Conservation (phyloP, 1,140 invertebrate species). For the Meteorus sp. region DNA sequence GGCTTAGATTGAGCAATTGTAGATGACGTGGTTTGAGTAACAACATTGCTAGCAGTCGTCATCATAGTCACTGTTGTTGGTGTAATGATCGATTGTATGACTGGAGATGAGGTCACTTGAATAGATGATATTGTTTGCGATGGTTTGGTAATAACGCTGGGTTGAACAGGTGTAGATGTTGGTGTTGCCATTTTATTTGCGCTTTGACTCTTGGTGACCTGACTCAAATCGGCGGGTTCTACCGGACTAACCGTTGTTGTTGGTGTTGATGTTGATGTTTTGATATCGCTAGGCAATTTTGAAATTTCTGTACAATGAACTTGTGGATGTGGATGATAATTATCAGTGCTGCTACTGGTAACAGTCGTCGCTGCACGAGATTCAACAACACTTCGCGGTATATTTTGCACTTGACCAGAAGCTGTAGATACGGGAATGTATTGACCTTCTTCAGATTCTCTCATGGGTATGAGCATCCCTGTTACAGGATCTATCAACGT, state of each 20-base stretch:
- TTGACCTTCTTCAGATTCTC: constrained; percentile 72
- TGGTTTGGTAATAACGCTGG: constrained; percentile 46
- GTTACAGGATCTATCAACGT: constrained; percentile 76
- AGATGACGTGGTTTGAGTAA: background rate
- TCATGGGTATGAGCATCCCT: constrained; percentile 71
- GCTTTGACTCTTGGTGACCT: constrained; percentile 22
- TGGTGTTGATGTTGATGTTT: too few relatives aligned
- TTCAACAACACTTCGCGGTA: constrained; percentile 32
- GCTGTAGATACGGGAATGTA: constrained; percentile 65
- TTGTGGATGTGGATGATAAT: constrained; percentile 13
- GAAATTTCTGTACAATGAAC: background rate
- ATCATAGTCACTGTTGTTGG: constrained; percentile 2
- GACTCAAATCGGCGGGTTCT: constrained; percentile 31
- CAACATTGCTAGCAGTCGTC: constrained; percentile 11
- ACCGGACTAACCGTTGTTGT: too few relatives aligned
- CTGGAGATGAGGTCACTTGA: background rate
- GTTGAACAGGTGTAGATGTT: constrained; percentile 29
- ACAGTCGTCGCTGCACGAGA: constrained; percentile 16
- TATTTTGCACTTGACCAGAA: constrained; percentile 38
- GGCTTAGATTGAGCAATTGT: constrained; percentile 44
- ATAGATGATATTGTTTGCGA: constrained; percentile 31
- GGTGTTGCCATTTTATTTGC: too few relatives aligned
- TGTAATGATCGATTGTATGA: constrained; percentile 30
- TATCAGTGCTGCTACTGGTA: constrained; percentile 18
- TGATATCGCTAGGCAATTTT: too few relatives aligned